Evolutionary conservation across 2,888 invertebrate genomes (phyloP), one percentile per base, ranked within the genome.

Genomic region (Acronicta alni): DNA sequence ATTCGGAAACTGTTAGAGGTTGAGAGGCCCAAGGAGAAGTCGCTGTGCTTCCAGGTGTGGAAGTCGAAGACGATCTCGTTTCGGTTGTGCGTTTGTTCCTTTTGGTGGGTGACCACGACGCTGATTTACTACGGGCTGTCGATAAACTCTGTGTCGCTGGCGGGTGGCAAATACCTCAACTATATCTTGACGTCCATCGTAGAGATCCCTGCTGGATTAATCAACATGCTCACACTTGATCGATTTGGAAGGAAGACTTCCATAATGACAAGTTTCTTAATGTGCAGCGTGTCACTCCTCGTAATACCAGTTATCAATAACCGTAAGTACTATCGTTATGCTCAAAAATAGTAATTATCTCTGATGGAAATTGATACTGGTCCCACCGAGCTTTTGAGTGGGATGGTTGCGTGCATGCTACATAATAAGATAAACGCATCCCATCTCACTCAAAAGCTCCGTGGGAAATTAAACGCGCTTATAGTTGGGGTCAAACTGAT

Each of bases 51-150:
- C 10, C 53, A 65, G 51, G 67, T 75, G 44, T 14, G 62, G 10
- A 17, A 7, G 4, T 75, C 75, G 0, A 75, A 12, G 32, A 48
- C 23, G 0, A 75, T 74, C 2, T 0, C 58, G 45, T 35, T 20
- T 9, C 72, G 74, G 9, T 2, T 75, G 10, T 3, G 7, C 8
- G 65, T 72, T 16, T 64, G 64, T 14, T 73, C 70, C 0, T 73
- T 75, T 35, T 75, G 67, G 89, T 97, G 97, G 97, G 95, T 97
- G n/a, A 95, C 97, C 0, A 96, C 96, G 75, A 96, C 96, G 0
- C 95, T 97, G 67, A 95, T 97, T 12, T 97, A 97, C 84, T 97
- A 97, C 77, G 97, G 97, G 0, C 86, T 97, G 18, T 96, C 96
- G 0, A 90, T 97, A 38, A 97, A 96, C 85, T 95, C 97, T 0